Evolutionary conservation across 2,797 vertebrate genomes (phyloP), one percentile per base, ranked within the genome.

Genomic region (Clarias laeviceps): DNA sequence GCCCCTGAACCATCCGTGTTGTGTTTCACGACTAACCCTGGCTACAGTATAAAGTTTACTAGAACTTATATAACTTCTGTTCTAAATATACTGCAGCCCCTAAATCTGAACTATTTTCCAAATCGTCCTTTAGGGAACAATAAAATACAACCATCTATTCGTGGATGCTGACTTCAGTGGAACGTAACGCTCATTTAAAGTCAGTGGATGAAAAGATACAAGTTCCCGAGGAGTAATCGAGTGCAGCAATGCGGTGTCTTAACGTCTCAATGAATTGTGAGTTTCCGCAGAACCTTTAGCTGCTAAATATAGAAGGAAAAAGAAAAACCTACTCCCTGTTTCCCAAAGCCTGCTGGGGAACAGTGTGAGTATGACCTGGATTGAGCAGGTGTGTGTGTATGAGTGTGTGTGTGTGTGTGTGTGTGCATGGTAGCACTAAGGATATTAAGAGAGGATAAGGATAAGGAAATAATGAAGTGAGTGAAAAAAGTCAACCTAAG

Each of bases 261-360:
- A 15, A 73, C 24, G 9, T 12, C 45, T 45, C 9, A 11, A 45
- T 11, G 45, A 34, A 72, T 5, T 66, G 22, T 68, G 50, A 79
- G 74, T 54, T 59, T 40, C 54, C 65, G 59, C 18, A 29, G 72
- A 74, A 74, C 27, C 56, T 56, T 54, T 66, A 81, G 68, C n/a
- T 66, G 50, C 84, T 85, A 76, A 73, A 85, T 82, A 82, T 66
- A 73, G 84, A 85, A 54, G 78, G 45, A 77, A 68, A 68, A 64
- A 72, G 45, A 68, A 40, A 77, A 77, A 64, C 22, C 61, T n/a
- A 66, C 61, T 82, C 70, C 72, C 62, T 70, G 74, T 69, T 45
- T 66, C 80, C 80, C 27, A 69, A 45, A 82, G 72, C 73, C 82
- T 84, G 45, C 82, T 78, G 82, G n/a, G 62, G 82, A 84, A 57